These are phyloP conservation scores for Geotrypetes seraphini DNA, from an alignment of 2,797 vertebrate species.

Conservation along the genomic window DNA sequence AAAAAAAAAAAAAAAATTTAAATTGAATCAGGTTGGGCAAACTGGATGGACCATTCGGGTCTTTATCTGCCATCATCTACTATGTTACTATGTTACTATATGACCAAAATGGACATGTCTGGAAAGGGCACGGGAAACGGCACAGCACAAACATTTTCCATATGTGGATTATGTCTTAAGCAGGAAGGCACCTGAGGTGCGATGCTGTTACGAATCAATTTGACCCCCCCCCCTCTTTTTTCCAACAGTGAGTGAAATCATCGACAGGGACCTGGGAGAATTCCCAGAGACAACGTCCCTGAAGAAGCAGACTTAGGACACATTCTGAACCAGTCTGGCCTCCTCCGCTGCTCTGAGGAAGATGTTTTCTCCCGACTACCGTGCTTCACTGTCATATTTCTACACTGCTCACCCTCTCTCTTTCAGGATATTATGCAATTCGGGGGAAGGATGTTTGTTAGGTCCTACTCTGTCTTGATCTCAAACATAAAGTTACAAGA, in stretches of 20 bases:
- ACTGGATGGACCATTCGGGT: too few relatives aligned
- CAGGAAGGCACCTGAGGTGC: background rate
- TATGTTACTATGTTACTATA: too few relatives aligned
- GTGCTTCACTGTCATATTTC: background rate
- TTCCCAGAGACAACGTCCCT: slow-evolving; percentile 63
- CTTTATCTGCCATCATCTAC: too few relatives aligned
- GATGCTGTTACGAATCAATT: background rate
- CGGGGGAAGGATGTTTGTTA: accelerated
- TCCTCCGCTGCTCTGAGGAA: slow-evolving; percentile 6
- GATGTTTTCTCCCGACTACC: background rate
- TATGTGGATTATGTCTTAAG: background rate
- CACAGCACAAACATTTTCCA: too few relatives aligned
- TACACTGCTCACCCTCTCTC: background rate
- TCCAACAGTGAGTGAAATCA: slow-evolving; percentile 78
- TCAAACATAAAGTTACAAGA: too few relatives aligned
- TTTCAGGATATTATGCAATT: background rate
- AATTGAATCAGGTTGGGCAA: too few relatives aligned
- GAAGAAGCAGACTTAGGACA: slow-evolving; percentile 60
- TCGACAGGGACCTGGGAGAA: slow-evolving; percentile 76
- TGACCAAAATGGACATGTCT: too few relatives aligned
- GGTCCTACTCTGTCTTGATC: background rate
- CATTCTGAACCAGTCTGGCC: slow-evolving; percentile 4
- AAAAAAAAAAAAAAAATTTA: too few relatives aligned
- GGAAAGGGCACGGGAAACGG: too few relatives aligned
- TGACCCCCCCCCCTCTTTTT: slow-evolving; percentile 3